These are phyloP conservation scores for Caenorhabditis latens DNA, from an alignment of 1,140 invertebrate genomes.

Conservation along the genomic window DNA sequence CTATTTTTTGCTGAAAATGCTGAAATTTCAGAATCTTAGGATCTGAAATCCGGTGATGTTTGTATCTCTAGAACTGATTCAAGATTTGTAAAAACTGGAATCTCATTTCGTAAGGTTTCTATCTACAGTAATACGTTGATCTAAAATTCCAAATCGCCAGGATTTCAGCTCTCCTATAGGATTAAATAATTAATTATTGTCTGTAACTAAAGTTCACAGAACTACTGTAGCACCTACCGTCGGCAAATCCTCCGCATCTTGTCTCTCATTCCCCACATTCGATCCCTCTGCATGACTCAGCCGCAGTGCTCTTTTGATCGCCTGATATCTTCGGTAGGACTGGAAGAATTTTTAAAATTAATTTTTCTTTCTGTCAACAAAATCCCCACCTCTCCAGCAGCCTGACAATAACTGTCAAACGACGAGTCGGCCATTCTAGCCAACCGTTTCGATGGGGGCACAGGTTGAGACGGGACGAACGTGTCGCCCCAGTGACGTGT, in stretches of 20 bases:
- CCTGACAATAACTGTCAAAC: constrained; percentile 25
- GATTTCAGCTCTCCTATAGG: no score
- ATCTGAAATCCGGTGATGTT: no score
- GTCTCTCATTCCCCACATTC: constrained; percentile 6
- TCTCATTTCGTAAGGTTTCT: no score
- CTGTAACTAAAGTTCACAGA: no score
- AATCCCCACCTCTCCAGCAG: constrained; percentile 28
- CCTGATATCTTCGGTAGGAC: constrained; percentile 41
- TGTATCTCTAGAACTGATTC: no score
- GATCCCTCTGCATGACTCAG: constrained; percentile 11
- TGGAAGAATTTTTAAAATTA: neutral
- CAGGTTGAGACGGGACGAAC: constrained; percentile 87
- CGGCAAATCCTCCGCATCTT: constrained; percentile 62
- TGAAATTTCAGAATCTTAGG: no score
- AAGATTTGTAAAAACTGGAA: no score
- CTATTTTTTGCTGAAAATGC: no score
- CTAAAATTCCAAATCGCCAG: no score
- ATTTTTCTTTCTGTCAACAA: no score
- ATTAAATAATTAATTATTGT: no score
- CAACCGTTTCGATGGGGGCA: constrained; percentile 83
- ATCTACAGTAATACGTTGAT: no score
- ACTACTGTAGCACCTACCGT: constrained; percentile 12
- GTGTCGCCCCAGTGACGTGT: constrained; percentile 97
- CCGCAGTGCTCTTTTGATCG: constrained; percentile 21
- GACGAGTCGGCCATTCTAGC: neutral